These are phyloP conservation scores for Dipodomys spectabilis DNA, from an alignment of 2,113 vertebrate genomes.

Conservation along the genomic window DNA sequence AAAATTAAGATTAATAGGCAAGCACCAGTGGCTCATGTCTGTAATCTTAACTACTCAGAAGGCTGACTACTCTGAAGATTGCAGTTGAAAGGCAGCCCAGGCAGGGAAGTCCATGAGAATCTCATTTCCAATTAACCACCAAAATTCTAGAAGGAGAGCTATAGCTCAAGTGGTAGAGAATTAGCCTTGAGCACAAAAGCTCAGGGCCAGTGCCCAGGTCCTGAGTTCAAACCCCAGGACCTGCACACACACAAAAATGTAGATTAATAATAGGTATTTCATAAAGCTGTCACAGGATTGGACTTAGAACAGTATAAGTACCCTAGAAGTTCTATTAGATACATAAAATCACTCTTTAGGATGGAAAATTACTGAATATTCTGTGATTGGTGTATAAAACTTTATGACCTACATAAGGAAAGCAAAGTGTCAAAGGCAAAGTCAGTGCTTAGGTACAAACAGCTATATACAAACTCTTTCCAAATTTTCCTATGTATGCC, in stretches of 20 bases:
- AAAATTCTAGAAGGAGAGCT: too few species aligned
- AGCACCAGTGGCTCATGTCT: too few species aligned
- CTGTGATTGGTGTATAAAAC: not conserved
- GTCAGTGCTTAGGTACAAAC: slow-evolving; percentile 2
- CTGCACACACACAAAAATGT: not conserved
- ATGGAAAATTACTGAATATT: slow-evolving; percentile 43
- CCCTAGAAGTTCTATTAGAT: slow-evolving; percentile 15
- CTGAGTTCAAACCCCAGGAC: too few species aligned
- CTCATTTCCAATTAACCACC: too few species aligned
- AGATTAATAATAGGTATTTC: slow-evolving; percentile 31
- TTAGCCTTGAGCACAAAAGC: too few species aligned
- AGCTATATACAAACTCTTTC: slow-evolving; percentile 27
- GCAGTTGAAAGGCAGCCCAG: too few species aligned
- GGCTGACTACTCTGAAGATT: too few species aligned
- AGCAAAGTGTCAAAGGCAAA: slow-evolving; percentile 52
- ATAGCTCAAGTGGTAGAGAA: too few species aligned
- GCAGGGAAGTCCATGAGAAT: too few species aligned
- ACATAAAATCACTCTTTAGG: not conserved
- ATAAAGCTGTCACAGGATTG: not conserved
- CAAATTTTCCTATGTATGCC: not conserved
- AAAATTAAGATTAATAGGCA: too few species aligned
- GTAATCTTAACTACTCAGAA: too few species aligned
- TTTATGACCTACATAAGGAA: slow-evolving; percentile 38
- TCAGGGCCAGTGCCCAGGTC: too few species aligned
- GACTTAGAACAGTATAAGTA: not conserved